These are phyloP conservation scores for Leuciscus waleckii DNA, from an alignment of 2,797 vertebrate genomes.

Conservation along the genomic window DNA sequence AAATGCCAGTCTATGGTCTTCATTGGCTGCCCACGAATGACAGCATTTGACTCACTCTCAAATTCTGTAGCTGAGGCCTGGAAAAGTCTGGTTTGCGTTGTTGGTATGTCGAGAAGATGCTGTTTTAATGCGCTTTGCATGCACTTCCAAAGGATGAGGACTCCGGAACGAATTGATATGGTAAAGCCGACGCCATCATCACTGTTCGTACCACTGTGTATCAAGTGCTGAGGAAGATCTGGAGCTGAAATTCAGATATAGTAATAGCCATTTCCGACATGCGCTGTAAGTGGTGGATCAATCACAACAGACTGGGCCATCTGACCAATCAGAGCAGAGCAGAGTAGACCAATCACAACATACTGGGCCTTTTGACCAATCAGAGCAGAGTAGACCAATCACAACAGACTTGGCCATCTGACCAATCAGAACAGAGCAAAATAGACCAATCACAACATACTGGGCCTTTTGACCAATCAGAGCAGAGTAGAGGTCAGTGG, in stretches of 20 bases:
- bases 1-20: background rate
- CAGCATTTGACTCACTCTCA: background rate
- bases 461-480: background rate
- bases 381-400: background rate
- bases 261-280: background rate
- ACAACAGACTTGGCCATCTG: background rate
- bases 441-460: background rate
- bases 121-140: background rate
- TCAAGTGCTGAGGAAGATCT: background rate
- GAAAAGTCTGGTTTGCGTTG: background rate
- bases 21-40: background rate
- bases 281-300: background rate
- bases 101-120: background rate
- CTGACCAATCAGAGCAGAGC: background rate
- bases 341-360: background rate
- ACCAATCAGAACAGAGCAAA: background rate
- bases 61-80: background rate
- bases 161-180: background rate
- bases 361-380: background rate
- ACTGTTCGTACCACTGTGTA: background rate
- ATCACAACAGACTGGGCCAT: background rate
- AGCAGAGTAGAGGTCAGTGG: conserved; percentile 80
- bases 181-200: background rate
- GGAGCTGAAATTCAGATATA: background rate
- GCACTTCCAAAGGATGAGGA: background rate